Base-by-base conservation (phyloP, 2,113 vertebrate species). In the Triplophysa dalaica region DNA sequence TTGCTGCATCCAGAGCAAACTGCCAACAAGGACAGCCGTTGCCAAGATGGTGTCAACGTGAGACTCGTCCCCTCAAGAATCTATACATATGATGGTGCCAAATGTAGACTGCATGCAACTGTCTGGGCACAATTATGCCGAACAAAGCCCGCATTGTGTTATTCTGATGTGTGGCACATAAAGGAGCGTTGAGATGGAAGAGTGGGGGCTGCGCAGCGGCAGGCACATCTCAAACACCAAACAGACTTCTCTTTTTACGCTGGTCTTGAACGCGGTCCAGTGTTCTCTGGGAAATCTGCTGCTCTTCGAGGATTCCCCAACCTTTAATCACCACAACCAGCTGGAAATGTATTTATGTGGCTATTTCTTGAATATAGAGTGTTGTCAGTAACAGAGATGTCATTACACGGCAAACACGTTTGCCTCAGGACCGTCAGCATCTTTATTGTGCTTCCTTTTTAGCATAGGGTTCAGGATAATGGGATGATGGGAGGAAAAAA, bases 71-170 rank as follows among this genome's bases (percentile, higher is more conserved):
- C 43, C 64, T 65, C 29, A 10, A 78, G 67, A 8, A 60, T 74
- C 63, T 26, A 74, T 68, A 69, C 65, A 69, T 77, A 78, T 54
- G 70, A 75, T 65, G 70, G 69, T 81, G 82, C 86, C 86, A 87
- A 87, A 64, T 38, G 68, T 56, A 13, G 68, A 77, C 61, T 76
- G 61, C 62, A 69, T 65, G 79, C 86, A 85, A 87, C 89, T 91
- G 91, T 90, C 89, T 90, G 90, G 76, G 87, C 78, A 87, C 89
- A 89, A 91, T 92, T 90, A 90, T 76, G 43, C 80, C 1, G 80
- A 89, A 93, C 90, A 91, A 91, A 91, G 89, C 85, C 81, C 77
- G 63, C 83, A 77, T 90, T 93, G 91, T 93, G 68, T 41, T n/a
- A 80, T 58, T 80, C 76, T 8, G 56, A 78, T 77, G 69, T 79